Evolutionary conservation across 2,888 invertebrate species (phyloP).

Genomic region (Uropetala carovei): DNA sequence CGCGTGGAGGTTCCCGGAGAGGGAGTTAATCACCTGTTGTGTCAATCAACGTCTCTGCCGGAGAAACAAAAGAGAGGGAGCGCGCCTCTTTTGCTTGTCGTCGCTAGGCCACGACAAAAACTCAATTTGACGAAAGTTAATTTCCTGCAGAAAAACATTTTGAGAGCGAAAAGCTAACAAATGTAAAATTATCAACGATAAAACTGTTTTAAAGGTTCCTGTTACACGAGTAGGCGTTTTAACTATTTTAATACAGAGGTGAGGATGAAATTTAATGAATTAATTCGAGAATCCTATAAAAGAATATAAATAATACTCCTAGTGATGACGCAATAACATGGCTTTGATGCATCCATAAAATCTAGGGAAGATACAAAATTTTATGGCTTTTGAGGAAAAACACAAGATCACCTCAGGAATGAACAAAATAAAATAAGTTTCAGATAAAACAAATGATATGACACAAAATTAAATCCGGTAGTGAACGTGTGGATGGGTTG

Average conservation of each 20-base stretch:
- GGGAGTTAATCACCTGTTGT: constrained; percentile 53
- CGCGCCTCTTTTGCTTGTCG: background rate
- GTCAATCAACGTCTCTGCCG: constrained; percentile 55
- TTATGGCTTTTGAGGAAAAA: too few relatives aligned
- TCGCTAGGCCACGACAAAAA: constrained; percentile 6
- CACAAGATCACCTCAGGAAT: too few relatives aligned
- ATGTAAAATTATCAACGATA: background rate
- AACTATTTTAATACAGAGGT: background rate
- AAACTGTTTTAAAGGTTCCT: background rate
- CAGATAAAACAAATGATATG: too few relatives aligned
- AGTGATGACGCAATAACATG: too few relatives aligned
- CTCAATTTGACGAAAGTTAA: background rate
- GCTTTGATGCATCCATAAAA: too few relatives aligned
- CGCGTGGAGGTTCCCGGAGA: constrained; percentile 21
- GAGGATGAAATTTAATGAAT: background rate
- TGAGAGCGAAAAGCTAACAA: background rate
- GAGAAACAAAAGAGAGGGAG: background rate
- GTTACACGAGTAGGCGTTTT: background rate
- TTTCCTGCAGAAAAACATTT: background rate
- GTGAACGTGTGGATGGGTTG: too few relatives aligned
- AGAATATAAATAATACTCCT: too few relatives aligned
- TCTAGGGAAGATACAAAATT: too few relatives aligned
- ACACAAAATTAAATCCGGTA: too few relatives aligned
- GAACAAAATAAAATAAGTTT: too few relatives aligned
- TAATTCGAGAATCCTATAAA: background rate